These are phyloP conservation scores for Pharmacophagus antenor DNA, from an alignment of 2,888 invertebrate genomes.

Conservation along the genomic window DNA sequence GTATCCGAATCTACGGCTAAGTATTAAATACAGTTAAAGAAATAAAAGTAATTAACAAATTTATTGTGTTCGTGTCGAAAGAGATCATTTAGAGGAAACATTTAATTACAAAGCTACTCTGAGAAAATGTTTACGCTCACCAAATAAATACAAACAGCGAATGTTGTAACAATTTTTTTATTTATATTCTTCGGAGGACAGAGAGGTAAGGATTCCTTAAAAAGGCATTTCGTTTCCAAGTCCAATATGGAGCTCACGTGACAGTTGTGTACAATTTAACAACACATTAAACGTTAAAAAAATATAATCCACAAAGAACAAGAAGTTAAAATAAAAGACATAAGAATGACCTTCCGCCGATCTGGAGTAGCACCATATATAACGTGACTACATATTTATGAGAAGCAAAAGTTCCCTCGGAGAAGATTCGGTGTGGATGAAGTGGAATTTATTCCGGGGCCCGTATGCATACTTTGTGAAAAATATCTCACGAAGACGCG, in stretches of 20 bases:
- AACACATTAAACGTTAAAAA: background rate
- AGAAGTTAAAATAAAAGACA: slow-evolving; percentile 2
- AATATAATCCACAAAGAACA: background rate
- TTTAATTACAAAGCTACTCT: slow-evolving; percentile 4
- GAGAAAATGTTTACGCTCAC: slow-evolving; percentile 1
- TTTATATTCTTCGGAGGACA: too few species aligned
- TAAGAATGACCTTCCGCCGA: background rate
- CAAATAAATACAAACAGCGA: slow-evolving; percentile 1
- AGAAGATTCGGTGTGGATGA: slow-evolving; percentile 35
- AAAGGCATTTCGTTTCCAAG: too few species aligned
- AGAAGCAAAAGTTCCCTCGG: slow-evolving; percentile 34
- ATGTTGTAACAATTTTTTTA: background rate
- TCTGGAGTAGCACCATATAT: background rate
- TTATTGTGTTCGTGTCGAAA: slow-evolving; percentile 29
- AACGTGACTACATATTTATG: slow-evolving; percentile 51
- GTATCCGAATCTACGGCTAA: background rate
- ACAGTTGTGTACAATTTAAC: too few species aligned
- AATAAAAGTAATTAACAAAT: slow-evolving; percentile 37
- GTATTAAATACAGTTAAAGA: slow-evolving; percentile 29
- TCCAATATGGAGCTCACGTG: too few species aligned
- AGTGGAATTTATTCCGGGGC: slow-evolving; percentile 39
- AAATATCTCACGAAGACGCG: slow-evolving; percentile 52
- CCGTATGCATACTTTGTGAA: slow-evolving; percentile 64
- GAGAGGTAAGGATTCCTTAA: too few species aligned
- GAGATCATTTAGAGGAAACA: slow-evolving; percentile 8